Base-by-base conservation (phyloP, 2,888 invertebrate genomes). In the Apoda limacodes region DNA sequence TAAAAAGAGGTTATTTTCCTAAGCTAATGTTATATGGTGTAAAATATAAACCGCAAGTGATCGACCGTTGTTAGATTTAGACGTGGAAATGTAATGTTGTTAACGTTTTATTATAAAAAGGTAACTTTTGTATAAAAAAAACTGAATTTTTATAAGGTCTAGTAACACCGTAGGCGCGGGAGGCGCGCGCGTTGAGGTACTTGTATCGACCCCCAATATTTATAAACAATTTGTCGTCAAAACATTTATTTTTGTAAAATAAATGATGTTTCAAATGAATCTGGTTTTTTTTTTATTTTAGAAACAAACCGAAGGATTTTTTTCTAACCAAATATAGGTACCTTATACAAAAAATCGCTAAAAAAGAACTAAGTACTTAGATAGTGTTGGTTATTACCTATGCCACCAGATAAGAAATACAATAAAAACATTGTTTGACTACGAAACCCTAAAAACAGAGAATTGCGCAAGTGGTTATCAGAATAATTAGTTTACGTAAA, bases 71-170 rank as follows among this genome's bases (percentile, higher is more conserved):
- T 72, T 80, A 80, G 78, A 71, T 59, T 72, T 80, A 80, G 80
- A 70, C 66, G 75, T 76, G 76, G 67, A 68, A 75, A 67, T 78
- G 80, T 80, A 80, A 80, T 66, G 80, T 80, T 80, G 80, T 80
- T 84, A 84, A 83, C 75, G 78, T 82, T 82, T 83, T 85, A 85
- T 85, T 85, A 68, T 76, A 68, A 59, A 71, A 66, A 71, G 82
- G 82, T 85, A 84, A 85, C 81, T 86, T 86, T 86, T 86, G 85
- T 85, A 17, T 17, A 17, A 17, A 17, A 86, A 85, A 82, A 83
- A 81, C 84, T 83, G 67, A 75, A 70, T 76, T 82, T 83, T 82
- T 81, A 84, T 84, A 85, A 85, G 84, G 86, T 86, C 86, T 86
- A 85, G 85, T 83, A 85, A 85, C 86, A 85, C 65, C 69, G 69